Evolutionary conservation across 2,113 vertebrate genomes (phyloP).

Genomic region (Sciurus niger): DNA sequence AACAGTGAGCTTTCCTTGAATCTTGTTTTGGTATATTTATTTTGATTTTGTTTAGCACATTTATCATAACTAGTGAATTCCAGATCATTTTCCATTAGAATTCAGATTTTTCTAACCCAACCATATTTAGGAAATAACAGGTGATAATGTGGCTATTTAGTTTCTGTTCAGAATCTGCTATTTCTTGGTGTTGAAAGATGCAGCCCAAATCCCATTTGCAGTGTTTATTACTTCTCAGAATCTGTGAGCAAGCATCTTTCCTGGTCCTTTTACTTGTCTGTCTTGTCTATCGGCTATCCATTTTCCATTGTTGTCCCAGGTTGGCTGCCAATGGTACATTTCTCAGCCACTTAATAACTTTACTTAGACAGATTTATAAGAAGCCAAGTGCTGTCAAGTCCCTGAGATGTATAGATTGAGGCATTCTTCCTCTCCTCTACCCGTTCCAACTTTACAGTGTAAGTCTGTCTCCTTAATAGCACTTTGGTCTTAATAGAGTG

Average conservation of each 20-base stretch:
- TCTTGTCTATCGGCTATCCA: conserved; percentile 79
- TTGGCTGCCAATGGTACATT: conserved; percentile 76
- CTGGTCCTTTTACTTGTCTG: conserved; percentile 74
- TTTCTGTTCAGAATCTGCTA: conserved; percentile 66
- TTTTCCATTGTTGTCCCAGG: conserved; percentile 83
- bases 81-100: conserved; percentile 20
- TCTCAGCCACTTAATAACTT: conserved; percentile 85
- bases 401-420: conserved; percentile 81
- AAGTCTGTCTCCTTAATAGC: conserved; percentile 82
- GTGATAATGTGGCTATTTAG: conserved; percentile 62
- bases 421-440: conserved; percentile 67
- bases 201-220: conserved; percentile 74
- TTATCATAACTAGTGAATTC: conserved; percentile 28
- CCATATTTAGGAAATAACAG: conserved; percentile 53
- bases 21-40: neutral
- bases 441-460: conserved; percentile 68
- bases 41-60: conserved; percentile 42
- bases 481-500: conserved; percentile 82
- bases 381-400: conserved; percentile 77
- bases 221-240: conserved; percentile 80
- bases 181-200: conserved; percentile 71
- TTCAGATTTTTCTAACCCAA: neutral
- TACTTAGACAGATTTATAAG: conserved; percentile 83
- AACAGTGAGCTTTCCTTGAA: neutral
- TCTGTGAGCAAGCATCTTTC: conserved; percentile 78